Percentiles rank a stretch among this genome's conserved stretches.
These are phyloP conservation scores for Euphydryas editha DNA, from an alignment of 2,888 invertebrate genomes.

Conservation along the genomic window DNA sequence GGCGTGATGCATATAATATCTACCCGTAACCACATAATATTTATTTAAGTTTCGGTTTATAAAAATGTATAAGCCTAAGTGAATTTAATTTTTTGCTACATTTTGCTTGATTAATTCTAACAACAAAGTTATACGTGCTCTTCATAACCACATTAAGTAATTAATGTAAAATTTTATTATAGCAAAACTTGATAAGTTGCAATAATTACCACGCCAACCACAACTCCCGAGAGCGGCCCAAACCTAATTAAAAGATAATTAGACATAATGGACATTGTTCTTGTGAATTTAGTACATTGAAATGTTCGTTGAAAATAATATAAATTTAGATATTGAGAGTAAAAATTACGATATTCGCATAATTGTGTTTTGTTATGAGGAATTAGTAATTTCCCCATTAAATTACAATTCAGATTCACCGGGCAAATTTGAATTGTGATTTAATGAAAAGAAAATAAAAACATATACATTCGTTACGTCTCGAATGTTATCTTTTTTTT, in stretches of 20 bases:
- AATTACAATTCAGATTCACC: too few species aligned
- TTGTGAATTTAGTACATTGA: not conserved
- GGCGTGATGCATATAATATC: too few species aligned
- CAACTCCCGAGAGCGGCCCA: not conserved
- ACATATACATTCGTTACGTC: too few species aligned
- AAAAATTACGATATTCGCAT: not conserved
- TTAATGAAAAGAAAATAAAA: too few species aligned
- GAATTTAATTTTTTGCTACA: not conserved
- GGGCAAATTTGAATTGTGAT: too few species aligned
- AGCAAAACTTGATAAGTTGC: slow-evolving; percentile 14
- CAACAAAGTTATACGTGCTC: not conserved
- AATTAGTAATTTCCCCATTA: too few species aligned
- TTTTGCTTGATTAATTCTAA: not conserved
- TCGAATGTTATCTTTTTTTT: too few species aligned
- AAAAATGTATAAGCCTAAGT: not conserved
- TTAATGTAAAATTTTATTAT: slow-evolving; percentile 17
- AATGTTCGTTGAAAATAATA: not conserved
- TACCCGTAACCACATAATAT: too few species aligned
- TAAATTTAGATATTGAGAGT: not conserved
- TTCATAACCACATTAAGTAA: slow-evolving; percentile 8
- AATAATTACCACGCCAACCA: slow-evolving; percentile 11
- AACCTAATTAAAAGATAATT: slow-evolving; percentile 23
- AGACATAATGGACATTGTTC: not conserved
- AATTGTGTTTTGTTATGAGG: not conserved
- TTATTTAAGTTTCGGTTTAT: not conserved